Evolutionary conservation across 1,140 invertebrate species (phyloP).

Genomic region (Cydia pomonella): DNA sequence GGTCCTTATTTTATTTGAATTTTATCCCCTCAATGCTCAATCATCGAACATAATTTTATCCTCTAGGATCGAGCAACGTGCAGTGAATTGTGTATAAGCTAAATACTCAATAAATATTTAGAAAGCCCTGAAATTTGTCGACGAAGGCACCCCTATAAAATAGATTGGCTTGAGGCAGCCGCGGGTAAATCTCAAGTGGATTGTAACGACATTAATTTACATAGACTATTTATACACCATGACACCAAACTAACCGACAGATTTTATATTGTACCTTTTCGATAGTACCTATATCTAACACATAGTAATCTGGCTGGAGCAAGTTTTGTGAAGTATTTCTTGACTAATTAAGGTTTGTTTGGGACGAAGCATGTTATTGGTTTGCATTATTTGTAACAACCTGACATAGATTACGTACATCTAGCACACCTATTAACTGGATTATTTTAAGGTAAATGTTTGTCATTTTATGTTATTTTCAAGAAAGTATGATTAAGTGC

Average conservation of each 20-base stretch:
- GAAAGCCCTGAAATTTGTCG: conserved; percentile 4
- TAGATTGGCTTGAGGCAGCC: conserved; percentile 13
- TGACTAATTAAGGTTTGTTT: too few relatives aligned
- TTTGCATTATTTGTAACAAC: too few relatives aligned
- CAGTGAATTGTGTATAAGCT: background rate
- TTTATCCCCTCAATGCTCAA: background rate
- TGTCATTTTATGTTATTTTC: too few relatives aligned
- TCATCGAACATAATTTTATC: background rate
- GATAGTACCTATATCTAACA: too few relatives aligned
- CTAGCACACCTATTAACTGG: too few relatives aligned
- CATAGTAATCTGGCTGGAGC: too few relatives aligned
- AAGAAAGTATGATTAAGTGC: too few relatives aligned
- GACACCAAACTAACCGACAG: background rate
- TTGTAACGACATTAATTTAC: conserved; percentile 14
- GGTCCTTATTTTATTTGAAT: background rate
- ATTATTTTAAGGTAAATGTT: too few relatives aligned
- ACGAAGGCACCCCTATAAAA: background rate
- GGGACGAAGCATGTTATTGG: too few relatives aligned
- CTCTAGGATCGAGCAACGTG: background rate
- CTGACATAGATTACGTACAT: too few relatives aligned
- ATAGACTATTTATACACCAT: background rate
- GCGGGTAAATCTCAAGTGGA: conserved; percentile 15
- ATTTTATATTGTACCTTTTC: background rate
- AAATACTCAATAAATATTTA: background rate
- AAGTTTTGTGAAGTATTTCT: too few relatives aligned